A percentile compares a stretch with the other conserved stretches of the same genome.
Conservation (phyloP, 1,140 invertebrate genomes). For the Papilio polytes region DNA sequence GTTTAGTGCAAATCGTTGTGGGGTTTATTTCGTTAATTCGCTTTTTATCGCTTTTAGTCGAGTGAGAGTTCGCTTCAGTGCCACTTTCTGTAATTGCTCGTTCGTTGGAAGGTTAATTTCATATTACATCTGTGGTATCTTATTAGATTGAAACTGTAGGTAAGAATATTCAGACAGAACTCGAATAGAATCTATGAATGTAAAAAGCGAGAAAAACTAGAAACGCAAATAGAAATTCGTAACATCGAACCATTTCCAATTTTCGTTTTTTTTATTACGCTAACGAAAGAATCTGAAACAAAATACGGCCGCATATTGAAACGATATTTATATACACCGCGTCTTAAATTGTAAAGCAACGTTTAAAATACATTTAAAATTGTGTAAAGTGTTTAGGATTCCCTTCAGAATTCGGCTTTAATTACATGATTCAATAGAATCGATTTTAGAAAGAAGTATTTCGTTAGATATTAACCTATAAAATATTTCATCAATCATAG, state of each 20-base stretch:
- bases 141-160: not conserved
- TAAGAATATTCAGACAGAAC: not conserved
- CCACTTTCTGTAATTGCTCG: constrained; percentile 37
- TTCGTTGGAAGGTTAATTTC: constrained; percentile 30
- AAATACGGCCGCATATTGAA: too few species aligned
- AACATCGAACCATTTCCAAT: not conserved
- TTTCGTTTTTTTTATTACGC: not conserved
- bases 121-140: not conserved
- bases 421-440: not conserved
- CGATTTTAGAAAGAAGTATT: not conserved
- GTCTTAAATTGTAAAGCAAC: too few species aligned
- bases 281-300: not conserved
- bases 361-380: too few species aligned
- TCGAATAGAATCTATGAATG: not conserved
- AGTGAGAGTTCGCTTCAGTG: constrained; percentile 16
- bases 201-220: not conserved
- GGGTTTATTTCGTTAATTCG: constrained; percentile 40
- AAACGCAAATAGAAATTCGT: not conserved
- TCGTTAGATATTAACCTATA: not conserved
- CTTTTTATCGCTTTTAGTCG: constrained; percentile 37
- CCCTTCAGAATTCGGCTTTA: not conserved
- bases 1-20: constrained; percentile 19
- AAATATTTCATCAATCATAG: constrained; percentile 8
- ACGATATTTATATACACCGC: too few species aligned
- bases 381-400: too few species aligned